Conservation (phyloP, 1,140 invertebrate species). For the Drosophila repletoides region DNA sequence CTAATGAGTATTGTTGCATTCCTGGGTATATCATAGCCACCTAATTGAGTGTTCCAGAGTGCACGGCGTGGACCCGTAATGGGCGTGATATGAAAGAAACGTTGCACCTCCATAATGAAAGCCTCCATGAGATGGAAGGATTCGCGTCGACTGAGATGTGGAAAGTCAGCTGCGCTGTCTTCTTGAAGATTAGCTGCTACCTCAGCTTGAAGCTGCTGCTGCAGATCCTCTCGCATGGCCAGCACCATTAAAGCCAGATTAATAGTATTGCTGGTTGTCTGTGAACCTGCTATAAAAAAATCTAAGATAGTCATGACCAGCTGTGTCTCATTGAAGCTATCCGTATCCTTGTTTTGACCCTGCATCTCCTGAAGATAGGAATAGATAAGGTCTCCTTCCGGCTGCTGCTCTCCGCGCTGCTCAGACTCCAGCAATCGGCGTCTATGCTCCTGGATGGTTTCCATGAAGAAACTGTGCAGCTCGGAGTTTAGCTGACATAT, state of each 20-base stretch:
- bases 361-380: conserved; percentile 89
- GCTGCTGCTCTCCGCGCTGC: conserved; percentile 15
- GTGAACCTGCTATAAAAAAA: conserved; percentile 88
- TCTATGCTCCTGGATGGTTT: conserved; percentile 86
- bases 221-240: conserved; percentile 86
- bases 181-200: conserved; percentile 82
- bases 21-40: conserved; percentile 87
- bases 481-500: conserved; percentile 86
- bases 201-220: conserved; percentile 87
- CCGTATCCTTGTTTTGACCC: conserved; percentile 64
- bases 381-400: conserved; percentile 88
- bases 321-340: conserved; percentile 87
- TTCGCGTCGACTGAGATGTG: conserved; percentile 66
- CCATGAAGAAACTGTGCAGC: conserved; percentile 85
- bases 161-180: conserved; percentile 38
- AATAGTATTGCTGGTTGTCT: conserved; percentile 88
- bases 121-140: conserved; percentile 87
- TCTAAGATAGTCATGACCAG: conserved; percentile 88
- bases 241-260: conserved; percentile 89
- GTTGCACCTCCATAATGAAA: conserved; percentile 86
- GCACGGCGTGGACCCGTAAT: conserved; percentile 88
- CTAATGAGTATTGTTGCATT: conserved; percentile 86
- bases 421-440: conserved; percentile 82
- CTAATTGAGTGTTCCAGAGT: conserved; percentile 84
- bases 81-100: conserved; percentile 86